Evolutionary conservation across 2,888 invertebrate species (phyloP).

Genomic region (Clusia tigrina): DNA sequence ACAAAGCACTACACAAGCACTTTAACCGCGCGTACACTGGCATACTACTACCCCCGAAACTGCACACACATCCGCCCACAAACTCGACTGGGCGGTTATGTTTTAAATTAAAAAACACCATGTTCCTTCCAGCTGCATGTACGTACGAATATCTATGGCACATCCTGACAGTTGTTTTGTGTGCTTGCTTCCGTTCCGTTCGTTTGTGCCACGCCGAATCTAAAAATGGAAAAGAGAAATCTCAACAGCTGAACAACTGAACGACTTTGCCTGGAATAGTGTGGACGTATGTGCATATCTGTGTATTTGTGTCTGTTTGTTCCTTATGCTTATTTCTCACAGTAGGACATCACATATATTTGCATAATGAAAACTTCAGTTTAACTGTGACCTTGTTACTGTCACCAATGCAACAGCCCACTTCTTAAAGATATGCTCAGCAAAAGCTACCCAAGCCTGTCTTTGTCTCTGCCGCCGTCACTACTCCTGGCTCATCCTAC

Average conservation of each 20-base stretch:
- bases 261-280: neutral
- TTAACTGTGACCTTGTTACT: no score
- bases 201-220: neutral
- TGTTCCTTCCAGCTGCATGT: constrained; percentile 33
- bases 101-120: constrained; percentile 43
- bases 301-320: constrained; percentile 26
- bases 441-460: no score
- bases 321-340: constrained; percentile 49
- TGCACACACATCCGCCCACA: neutral
- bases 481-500: no score
- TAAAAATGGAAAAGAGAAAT: neutral
- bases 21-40: constrained; percentile 1
- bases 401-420: no score
- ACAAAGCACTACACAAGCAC: neutral
- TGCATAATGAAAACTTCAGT: neutral
- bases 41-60: neutral
- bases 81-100: constrained; percentile 11
- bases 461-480: no score
- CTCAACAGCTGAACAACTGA: neutral
- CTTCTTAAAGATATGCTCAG: no score
- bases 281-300: no score
- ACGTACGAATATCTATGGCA: neutral
- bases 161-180: neutral
- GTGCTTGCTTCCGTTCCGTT: neutral
- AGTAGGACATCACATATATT: constrained; percentile 22